Conservation (phyloP, 2,797 vertebrate genomes). For the Coranthus polyacanthus region DNA sequence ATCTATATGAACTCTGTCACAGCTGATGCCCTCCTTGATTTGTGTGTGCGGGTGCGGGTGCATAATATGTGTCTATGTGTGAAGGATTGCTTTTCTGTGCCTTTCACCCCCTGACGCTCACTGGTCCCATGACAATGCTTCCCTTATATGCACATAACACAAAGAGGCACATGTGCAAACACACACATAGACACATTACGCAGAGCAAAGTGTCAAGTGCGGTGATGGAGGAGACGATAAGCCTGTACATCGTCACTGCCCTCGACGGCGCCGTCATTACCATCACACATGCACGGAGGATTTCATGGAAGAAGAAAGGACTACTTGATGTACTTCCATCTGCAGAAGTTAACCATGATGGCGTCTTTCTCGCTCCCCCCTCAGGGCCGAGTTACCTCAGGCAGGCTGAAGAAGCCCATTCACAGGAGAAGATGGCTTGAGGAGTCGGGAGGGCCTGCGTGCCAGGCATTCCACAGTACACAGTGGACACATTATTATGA, state of each 20-base stretch:
- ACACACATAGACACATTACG: slow-evolving; percentile 39
- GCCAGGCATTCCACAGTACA: slow-evolving; percentile 83
- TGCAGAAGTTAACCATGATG: slow-evolving; percentile 57
- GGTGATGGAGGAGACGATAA: slow-evolving; percentile 42
- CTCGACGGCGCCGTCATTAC: slow-evolving; percentile 37
- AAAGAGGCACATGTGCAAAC: slow-evolving; percentile 62
- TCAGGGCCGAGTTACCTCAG: slow-evolving; percentile 62
- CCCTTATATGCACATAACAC: slow-evolving; percentile 74
- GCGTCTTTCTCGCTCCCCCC: slow-evolving; percentile 1
- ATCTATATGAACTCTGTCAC: slow-evolving; percentile 70
- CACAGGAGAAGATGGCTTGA: slow-evolving; percentile 75
- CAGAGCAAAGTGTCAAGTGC: slow-evolving; percentile 51
- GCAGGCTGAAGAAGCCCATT: slow-evolving; percentile 77
- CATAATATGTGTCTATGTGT: slow-evolving; percentile 63
- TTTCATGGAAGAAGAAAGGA: slow-evolving; percentile 67
- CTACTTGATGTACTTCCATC: slow-evolving; percentile 57
- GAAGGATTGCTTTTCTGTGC: slow-evolving; percentile 71
- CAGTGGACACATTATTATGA: slow-evolving; percentile 87
- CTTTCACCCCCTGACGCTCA: slow-evolving; percentile 68
- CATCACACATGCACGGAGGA: slow-evolving; percentile 20
- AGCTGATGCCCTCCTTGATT: slow-evolving; percentile 65
- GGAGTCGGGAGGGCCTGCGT: slow-evolving; percentile 76
- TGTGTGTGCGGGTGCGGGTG: slow-evolving; percentile 28
- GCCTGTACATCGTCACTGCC: slow-evolving; percentile 42
- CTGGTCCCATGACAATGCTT: slow-evolving; percentile 77